Evolutionary conservation across 2,113 vertebrate genomes (phyloP).

Genomic region (Epinephelus cyanopodus): DNA sequence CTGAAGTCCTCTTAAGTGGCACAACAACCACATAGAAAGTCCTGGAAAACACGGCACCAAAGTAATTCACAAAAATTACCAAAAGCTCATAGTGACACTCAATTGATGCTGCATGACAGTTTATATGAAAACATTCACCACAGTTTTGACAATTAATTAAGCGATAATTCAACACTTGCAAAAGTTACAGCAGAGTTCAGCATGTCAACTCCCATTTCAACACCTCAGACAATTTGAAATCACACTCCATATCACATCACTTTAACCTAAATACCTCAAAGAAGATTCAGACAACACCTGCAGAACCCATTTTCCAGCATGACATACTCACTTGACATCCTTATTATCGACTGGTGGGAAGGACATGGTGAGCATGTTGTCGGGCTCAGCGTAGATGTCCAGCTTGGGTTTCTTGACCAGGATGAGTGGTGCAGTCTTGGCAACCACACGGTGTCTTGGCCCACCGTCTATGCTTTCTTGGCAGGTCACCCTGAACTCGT

Average conservation of each 20-base stretch:
- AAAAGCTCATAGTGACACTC: background rate
- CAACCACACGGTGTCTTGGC: conserved; percentile 90
- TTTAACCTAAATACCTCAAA: conserved; percentile 19
- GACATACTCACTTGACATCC: conserved; percentile 89
- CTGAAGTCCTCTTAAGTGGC: conserved; percentile 88
- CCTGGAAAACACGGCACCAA: conserved; percentile 75
- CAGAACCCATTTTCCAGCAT: background rate
- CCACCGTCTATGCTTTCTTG: conserved; percentile 90
- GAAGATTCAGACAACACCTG: background rate
- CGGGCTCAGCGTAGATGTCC: conserved; percentile 87
- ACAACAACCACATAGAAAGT: conserved; percentile 94
- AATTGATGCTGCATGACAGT: background rate
- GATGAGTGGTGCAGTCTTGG: conserved; percentile 91
- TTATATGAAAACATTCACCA: background rate
- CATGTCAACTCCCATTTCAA: background rate
- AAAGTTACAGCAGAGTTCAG: background rate
- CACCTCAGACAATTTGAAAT: conserved; percentile 7
- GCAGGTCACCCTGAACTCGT: conserved; percentile 92
- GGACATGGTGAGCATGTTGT: conserved; percentile 89
- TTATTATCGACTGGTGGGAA: conserved; percentile 88
- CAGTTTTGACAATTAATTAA: background rate
- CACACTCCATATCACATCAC: background rate
- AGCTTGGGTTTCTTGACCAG: conserved; percentile 90
- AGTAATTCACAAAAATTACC: conserved; percentile 5
- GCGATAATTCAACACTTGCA: background rate